Conservation (phyloP, 92 coral and sea anemone species). For the Siderastrea radians region DNA sequence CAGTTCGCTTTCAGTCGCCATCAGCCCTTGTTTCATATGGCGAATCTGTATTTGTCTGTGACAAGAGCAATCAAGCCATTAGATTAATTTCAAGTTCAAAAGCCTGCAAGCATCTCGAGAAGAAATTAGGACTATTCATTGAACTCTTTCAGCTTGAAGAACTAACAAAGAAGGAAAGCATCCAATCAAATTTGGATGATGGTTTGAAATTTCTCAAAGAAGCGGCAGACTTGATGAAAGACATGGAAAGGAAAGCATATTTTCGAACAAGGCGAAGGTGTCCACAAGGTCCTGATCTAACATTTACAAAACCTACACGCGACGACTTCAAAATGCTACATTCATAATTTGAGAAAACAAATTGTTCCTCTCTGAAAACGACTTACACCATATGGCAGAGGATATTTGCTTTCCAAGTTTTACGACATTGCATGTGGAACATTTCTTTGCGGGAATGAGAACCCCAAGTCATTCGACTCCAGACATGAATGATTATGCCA, state of each 20-base stretch:
- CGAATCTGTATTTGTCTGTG: constrained; percentile 35
- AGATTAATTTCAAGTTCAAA: background rate
- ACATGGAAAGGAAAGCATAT: too few relatives aligned
- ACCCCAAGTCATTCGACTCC: constrained; percentile 61
- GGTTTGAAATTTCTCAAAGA: constrained; percentile 49
- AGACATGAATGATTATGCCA: too few relatives aligned
- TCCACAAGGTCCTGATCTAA: too few relatives aligned
- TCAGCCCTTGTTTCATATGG: constrained; percentile 31
- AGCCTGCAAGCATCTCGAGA: constrained; percentile 35
- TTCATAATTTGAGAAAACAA: constrained; percentile 21
- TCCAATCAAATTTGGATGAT: constrained; percentile 32
- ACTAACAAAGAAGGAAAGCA: background rate
- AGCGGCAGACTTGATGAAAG: background rate
- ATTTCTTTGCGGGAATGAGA: constrained; percentile 13
- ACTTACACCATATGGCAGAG: constrained; percentile 27
- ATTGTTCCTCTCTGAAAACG: background rate
- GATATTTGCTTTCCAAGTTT: constrained; percentile 24
- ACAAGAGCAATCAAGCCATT: constrained; percentile 8
- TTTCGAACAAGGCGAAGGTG: too few relatives aligned
- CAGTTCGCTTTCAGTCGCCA: constrained; percentile 37
- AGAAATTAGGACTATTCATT: constrained; percentile 29
- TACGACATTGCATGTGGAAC: too few relatives aligned
- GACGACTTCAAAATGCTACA: constrained; percentile 51
- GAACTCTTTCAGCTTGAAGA: constrained; percentile 54
- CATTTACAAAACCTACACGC: constrained; percentile 46